A percentile compares a stretch with the other conserved stretches of the same genome.
These are phyloP conservation scores for Druon quercuslanigerum DNA, from an alignment of 1,140 invertebrate species.

Conservation along the genomic window DNA sequence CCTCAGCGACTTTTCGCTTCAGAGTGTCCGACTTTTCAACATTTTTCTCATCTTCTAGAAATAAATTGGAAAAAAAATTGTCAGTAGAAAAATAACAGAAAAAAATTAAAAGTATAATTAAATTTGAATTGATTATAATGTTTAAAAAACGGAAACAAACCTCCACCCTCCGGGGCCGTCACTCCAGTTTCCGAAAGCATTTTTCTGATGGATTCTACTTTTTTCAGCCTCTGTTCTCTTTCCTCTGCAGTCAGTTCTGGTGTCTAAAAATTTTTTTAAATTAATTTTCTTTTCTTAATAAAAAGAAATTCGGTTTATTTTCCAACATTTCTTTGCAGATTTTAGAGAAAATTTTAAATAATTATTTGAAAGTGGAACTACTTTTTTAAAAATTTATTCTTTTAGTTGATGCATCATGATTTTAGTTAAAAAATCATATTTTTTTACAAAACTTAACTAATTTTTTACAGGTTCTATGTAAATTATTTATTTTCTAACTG, in stretches of 20 bases:
- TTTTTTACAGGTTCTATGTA: too few relatives aligned
- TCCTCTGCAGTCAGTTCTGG: conserved; percentile 89
- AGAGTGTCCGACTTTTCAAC: conserved; percentile 68
- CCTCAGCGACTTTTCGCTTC: conserved; percentile 82
- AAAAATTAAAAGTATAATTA: background rate
- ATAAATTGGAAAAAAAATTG: background rate
- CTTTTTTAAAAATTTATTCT: too few relatives aligned
- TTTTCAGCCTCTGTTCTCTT: conserved; percentile 86
- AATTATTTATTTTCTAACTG: too few relatives aligned
- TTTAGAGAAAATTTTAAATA: too few relatives aligned
- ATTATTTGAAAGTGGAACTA: too few relatives aligned
- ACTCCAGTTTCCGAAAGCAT: conserved; percentile 87
- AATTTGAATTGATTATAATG: background rate
- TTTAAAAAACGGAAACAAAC: conserved; percentile 45
- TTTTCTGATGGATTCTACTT: conserved; percentile 93
- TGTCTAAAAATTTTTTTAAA: conserved; percentile 76
- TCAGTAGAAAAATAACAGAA: background rate
- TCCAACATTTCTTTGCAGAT: too few relatives aligned
- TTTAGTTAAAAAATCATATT: too few relatives aligned
- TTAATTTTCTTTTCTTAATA: background rate
- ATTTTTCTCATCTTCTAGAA: conserved; percentile 67
- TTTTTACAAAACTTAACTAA: too few relatives aligned
- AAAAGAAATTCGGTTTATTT: too few relatives aligned
- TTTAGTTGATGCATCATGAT: too few relatives aligned
- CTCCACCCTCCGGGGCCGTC: conserved; percentile 61